Percentiles rank a stretch among this genome's conserved stretches.
Conservation (phyloP, 1,140 invertebrate genomes). For the Magallana gigas region DNA sequence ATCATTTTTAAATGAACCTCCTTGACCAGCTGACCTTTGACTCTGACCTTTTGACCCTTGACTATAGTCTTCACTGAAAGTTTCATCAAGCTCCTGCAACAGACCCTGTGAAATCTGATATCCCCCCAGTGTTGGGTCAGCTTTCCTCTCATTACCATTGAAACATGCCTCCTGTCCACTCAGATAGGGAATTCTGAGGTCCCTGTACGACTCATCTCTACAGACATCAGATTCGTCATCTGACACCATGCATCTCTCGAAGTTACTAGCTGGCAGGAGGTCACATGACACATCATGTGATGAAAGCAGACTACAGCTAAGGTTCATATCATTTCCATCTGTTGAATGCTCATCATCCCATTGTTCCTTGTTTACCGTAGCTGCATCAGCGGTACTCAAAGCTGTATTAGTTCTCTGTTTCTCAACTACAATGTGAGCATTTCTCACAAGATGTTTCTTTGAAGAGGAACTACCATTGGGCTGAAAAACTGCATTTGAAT, state of each 20-base stretch:
- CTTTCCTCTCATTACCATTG: conserved; percentile 10
- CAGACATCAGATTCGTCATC: conserved; percentile 50
- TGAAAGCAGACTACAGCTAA: conserved; percentile 12
- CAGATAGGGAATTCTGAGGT: conserved; percentile 64
- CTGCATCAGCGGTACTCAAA: background rate
- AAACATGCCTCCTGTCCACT: conserved; percentile 65
- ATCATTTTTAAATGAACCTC: background rate
- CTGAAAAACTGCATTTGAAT: background rate
- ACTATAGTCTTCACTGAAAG: conserved; percentile 34
- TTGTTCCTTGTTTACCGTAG: background rate
- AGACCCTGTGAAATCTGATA: conserved; percentile 33
- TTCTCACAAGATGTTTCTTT: background rate
- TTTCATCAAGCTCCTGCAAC: conserved; percentile 53
- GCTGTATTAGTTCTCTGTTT: no score
- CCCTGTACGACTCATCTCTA: conserved; percentile 60
- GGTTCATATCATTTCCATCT: conserved; percentile 22
- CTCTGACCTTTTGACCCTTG: background rate
- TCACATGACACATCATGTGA: conserved; percentile 56
- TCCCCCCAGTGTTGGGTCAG: background rate
- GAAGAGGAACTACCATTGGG: background rate
- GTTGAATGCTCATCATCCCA: background rate
- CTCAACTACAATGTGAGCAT: background rate
- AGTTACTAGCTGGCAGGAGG: conserved; percentile 72
- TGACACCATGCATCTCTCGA: conserved; percentile 63
- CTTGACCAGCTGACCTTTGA: background rate